Evolutionary conservation across 64 coral and sea anemone genomes (phyloP).

Genomic region (Montipora cactus): DNA sequence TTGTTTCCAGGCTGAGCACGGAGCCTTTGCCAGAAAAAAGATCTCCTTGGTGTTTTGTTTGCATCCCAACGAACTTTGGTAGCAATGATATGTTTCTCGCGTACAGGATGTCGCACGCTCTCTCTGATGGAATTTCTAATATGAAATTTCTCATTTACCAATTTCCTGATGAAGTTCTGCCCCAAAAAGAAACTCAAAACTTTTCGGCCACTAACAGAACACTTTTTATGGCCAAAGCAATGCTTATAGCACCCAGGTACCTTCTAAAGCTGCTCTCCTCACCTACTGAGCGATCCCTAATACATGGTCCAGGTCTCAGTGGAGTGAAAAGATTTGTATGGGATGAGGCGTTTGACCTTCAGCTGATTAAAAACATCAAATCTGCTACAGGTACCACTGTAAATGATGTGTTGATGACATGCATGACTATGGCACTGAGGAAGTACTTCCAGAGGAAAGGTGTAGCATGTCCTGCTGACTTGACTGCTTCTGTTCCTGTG

Average conservation of each 20-base stretch:
- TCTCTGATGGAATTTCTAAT: constrained; percentile 90
- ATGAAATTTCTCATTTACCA: constrained; percentile 56
- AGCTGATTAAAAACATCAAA: constrained; percentile 86
- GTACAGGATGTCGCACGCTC: constrained; percentile 71
- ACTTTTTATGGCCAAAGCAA: constrained; percentile 68
- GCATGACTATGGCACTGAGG: constrained; percentile 72
- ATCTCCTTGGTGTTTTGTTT: constrained; percentile 81
- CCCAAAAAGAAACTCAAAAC: constrained; percentile 71
- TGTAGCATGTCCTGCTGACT: constrained; percentile 69
- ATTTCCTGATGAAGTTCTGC: constrained; percentile 61
- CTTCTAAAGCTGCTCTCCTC: constrained; percentile 36
- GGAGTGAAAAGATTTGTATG: constrained; percentile 89
- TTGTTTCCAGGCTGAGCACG: constrained; percentile 70
- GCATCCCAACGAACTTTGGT: constrained; percentile 80
- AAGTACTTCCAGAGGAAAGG: constrained; percentile 87
- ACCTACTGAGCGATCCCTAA: constrained; percentile 60
- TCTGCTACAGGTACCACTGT: constrained; percentile 82
- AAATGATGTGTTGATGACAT: constrained; percentile 91
- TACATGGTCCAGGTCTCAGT: constrained; percentile 80
- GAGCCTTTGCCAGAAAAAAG: constrained; percentile 47
- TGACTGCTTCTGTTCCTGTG: constrained; percentile 79
- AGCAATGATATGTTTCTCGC: constrained; percentile 34
- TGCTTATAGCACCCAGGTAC: constrained; percentile 45
- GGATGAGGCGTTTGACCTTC: constrained; percentile 71
- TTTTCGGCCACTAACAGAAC: constrained; percentile 50